These are phyloP conservation scores for Gorsachius magnificus DNA, from an alignment of 2,797 vertebrate genomes.

Conservation along the genomic window DNA sequence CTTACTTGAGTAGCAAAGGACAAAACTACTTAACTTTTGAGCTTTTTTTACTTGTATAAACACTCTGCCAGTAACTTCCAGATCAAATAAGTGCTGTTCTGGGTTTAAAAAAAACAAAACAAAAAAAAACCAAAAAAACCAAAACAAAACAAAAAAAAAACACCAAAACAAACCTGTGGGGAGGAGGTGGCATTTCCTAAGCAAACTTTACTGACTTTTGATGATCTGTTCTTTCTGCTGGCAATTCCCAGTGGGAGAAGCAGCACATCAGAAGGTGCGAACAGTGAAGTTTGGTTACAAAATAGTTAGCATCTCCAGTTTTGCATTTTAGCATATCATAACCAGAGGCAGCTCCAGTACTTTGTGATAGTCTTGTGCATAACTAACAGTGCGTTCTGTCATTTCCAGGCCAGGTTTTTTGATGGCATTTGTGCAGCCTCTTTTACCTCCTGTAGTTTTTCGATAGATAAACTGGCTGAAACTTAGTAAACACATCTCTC, in stretches of 20 bases:
- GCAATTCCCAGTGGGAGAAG: neutral
- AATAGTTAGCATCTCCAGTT: neutral
- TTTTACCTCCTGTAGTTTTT: neutral
- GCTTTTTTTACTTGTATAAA: no score
- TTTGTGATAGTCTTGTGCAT: neutral
- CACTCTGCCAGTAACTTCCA: neutral
- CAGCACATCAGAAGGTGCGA: neutral
- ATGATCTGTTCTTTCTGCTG: neutral
- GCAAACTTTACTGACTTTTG: neutral
- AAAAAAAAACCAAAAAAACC: neutral
- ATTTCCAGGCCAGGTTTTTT: neutral
- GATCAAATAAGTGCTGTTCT: neutral
- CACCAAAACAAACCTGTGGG: no score
- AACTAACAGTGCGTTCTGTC: neutral
- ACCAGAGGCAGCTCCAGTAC: neutral
- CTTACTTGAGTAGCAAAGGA: neutral
- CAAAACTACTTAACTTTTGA: neutral
- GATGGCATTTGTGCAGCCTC: neutral
- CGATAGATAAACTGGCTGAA: neutral
- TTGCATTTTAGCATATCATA: neutral
- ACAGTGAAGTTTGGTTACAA: neutral
- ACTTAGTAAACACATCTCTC: neutral
- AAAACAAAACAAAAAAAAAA: no score
- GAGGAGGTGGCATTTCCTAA: neutral
- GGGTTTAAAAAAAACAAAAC: neutral